Evolutionary conservation across 2,888 invertebrate genomes (phyloP).

Genomic region (Lampropteryx suffumata): DNA sequence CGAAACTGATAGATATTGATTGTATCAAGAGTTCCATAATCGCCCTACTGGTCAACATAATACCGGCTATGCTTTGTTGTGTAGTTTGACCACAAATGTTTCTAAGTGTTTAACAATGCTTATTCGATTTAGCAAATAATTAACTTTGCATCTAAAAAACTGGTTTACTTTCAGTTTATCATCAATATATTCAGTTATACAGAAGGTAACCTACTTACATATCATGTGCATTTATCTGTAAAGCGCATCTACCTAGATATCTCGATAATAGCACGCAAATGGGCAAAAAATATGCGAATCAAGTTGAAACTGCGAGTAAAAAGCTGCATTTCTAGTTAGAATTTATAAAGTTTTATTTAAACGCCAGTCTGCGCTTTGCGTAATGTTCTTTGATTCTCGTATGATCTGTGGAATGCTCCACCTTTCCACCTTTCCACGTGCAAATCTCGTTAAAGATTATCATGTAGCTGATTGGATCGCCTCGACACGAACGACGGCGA

Average conservation of each 20-base stretch:
- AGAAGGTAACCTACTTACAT: too few relatives aligned
- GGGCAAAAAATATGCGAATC: slow-evolving; percentile 18
- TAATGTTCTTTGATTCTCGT: slow-evolving; percentile 16
- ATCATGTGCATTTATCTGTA: background rate
- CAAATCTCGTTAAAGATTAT: slow-evolving; percentile 33
- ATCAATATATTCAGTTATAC: too few relatives aligned
- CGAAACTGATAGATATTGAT: too few relatives aligned
- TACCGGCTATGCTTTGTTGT: too few relatives aligned
- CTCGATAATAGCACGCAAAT: slow-evolving; percentile 22
- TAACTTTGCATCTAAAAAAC: too few relatives aligned
- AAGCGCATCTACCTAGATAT: slow-evolving; percentile 18
- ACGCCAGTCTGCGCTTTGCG: background rate
- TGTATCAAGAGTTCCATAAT: too few relatives aligned
- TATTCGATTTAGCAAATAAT: too few relatives aligned
- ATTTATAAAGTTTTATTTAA: slow-evolving; percentile 1
- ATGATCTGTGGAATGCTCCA: slow-evolving; percentile 25
- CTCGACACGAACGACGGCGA: slow-evolving; percentile 30
- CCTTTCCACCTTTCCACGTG: slow-evolving; percentile 28
- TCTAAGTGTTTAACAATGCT: too few relatives aligned
- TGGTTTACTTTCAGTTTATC: background rate
- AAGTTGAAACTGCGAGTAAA: background rate
- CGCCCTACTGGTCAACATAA: too few relatives aligned
- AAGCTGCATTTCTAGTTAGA: slow-evolving; percentile 4
- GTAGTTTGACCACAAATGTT: too few relatives aligned
- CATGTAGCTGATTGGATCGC: slow-evolving; percentile 30